Evolutionary conservation across 2,888 invertebrate species (phyloP), one percentile per base, ranked within the genome.

Genomic region (Macaria notata): DNA sequence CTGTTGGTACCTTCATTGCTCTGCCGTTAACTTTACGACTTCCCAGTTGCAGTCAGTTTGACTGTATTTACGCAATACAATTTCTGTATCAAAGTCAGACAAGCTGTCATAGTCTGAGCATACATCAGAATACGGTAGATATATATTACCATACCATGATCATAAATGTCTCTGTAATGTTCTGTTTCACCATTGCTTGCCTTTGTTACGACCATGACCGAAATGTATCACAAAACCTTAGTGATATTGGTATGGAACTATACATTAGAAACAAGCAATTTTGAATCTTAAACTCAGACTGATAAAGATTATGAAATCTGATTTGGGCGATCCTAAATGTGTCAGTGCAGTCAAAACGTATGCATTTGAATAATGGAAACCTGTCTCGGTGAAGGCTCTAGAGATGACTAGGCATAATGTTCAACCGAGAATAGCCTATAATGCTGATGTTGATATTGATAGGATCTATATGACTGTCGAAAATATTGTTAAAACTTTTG

Each of bases 351-450:
- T 74, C 69, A 68, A 81, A 79, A 81, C 70, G 76, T 78, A 79
- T 82, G 80, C 79, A 83, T 88, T 88, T 89, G 88, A 89, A 90
- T 89, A 88, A 88, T 87, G 84, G 84, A 84, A 88, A 78, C 84
- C 82, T 83, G 88, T 83, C 82, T 83, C 73, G 77, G 76, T 74
- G 75, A 76, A 79, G 81, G 78, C 79, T 70, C 74, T 72, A 73
- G 78, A 84, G 87, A 87, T 90, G 89, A 90, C 88, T 86, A 81
- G 82, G 82, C 88, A 85, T 85, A 86, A 87, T 86, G 79, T 76
- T 77, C 78, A 68, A 77, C 72, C 68, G 66, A 55, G 70, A 68
- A 78, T 78, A 55, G 68, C 74, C 66, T 80, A 73, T 73, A 65
- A 68, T 71, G 68, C 62, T 65, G 68, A 69, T 68, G 56, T 66